These are phyloP conservation scores for Syngnathus typhle DNA, from an alignment of 2,113 vertebrate species.

Conservation along the genomic window DNA sequence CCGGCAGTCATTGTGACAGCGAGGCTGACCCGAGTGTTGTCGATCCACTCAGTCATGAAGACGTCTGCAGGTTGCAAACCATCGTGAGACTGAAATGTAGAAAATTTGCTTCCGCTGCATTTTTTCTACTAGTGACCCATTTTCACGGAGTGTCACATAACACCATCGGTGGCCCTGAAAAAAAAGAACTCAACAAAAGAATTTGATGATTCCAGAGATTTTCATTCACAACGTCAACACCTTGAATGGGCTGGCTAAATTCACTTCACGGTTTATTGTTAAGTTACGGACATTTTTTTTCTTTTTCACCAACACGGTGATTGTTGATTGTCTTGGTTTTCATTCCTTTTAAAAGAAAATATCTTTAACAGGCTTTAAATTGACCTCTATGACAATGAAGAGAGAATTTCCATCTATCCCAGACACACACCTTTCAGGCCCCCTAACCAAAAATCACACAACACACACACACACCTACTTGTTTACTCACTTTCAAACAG, in stretches of 20 bases:
- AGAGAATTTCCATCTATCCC: background rate
- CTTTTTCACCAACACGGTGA: too few relatives aligned
- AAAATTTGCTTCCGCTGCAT: conserved; percentile 1
- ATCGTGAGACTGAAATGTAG: background rate
- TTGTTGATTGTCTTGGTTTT: too few relatives aligned
- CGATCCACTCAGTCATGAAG: background rate
- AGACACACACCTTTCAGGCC: background rate
- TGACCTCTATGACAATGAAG: background rate
- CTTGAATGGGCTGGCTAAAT: too few relatives aligned
- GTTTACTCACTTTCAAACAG: background rate
- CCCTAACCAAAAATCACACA: background rate
- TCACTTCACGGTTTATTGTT: too few relatives aligned
- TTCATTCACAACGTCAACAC: too few relatives aligned
- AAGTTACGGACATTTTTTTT: too few relatives aligned
- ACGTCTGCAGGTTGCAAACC: background rate
- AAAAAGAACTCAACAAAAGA: background rate
- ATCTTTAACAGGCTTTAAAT: background rate
- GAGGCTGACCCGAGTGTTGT: background rate
- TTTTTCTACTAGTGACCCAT: conserved; percentile 3
- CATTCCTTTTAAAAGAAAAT: too few relatives aligned
- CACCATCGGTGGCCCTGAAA: background rate
- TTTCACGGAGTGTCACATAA: background rate
- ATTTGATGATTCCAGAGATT: too few relatives aligned
- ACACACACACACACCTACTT: background rate
- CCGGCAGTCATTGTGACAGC: background rate